Conservation (phyloP, 2,113 vertebrate species). For the Cynopterus brachyotis region DNA sequence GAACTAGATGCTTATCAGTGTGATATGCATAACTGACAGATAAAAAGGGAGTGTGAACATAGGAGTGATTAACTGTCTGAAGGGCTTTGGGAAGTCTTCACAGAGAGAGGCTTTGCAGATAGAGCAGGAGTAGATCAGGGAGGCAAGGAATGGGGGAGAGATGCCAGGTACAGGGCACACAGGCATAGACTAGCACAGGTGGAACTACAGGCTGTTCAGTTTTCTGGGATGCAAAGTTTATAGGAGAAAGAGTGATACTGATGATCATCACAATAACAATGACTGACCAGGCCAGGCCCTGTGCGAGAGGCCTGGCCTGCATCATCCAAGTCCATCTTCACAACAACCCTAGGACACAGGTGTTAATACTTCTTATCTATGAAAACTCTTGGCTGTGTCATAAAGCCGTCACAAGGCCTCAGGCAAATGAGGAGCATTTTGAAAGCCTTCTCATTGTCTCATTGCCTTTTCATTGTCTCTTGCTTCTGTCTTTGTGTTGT, state of each 20-base stretch:
- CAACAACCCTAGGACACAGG: background rate
- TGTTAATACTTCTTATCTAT: background rate
- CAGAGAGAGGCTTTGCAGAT: background rate
- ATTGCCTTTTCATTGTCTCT: background rate
- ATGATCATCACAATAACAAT: background rate
- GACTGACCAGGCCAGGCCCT: background rate
- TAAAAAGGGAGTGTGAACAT: background rate
- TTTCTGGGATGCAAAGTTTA: background rate
- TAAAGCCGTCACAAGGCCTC: background rate
- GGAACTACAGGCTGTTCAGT: background rate
- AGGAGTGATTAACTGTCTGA: background rate
- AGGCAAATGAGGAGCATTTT: too few relatives aligned
- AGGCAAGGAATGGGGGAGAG: background rate
- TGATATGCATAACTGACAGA: rapidly evolving
- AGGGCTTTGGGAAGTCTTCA: background rate
- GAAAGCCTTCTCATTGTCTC: background rate
- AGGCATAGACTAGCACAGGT: background rate
- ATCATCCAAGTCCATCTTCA: background rate
- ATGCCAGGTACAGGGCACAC: background rate
- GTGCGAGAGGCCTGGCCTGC: background rate
- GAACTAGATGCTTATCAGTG: background rate
- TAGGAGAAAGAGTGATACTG: background rate
- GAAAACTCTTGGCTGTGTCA: background rate
- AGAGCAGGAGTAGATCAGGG: background rate
- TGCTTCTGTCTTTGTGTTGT: background rate